Percentiles rank a stretch among this genome's conserved stretches.
phyloP scores from a whole-genome alignment of 2,797 vertebrate genomes.

The Gadopsis bispinosus region DNA sequence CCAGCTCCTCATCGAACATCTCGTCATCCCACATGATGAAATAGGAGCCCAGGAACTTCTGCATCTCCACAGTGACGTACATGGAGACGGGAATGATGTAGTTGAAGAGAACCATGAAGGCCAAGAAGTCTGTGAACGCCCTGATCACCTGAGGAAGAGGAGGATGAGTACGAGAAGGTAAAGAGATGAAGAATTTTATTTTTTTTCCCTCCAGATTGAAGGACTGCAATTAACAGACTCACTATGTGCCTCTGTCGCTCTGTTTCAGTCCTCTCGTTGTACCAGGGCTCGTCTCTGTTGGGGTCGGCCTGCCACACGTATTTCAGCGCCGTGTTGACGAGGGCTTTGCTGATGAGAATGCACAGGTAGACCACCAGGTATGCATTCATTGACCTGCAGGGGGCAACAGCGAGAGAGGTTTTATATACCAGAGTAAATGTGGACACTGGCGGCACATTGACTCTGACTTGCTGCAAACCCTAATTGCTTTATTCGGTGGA shows the following conservation, averaged over 20 bases:
- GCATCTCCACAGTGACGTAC: constrained; percentile 99
- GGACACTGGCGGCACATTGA: too few species aligned
- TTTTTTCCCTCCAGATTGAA: not conserved
- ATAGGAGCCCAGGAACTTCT: constrained; percentile 98
- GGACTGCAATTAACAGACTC: constrained; percentile 39
- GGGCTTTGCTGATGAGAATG: constrained; percentile 94
- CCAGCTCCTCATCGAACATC: constrained; percentile 93
- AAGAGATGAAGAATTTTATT: not conserved
- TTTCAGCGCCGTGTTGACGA: constrained; percentile 93
- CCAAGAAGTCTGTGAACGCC: constrained; percentile 96
- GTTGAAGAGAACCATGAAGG: constrained; percentile 99
- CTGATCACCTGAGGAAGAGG: constrained; percentile 86
- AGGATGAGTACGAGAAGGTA: not conserved
- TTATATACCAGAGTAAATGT: too few species aligned
- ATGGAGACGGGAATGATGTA: constrained; percentile 99
- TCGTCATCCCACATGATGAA: constrained; percentile 98
- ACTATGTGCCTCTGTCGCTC: constrained; percentile 92
- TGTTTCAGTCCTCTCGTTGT: constrained; percentile 90
- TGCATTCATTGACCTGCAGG: constrained; percentile 93
- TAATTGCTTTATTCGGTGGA: too few species aligned
- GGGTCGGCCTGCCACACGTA: constrained; percentile 93
- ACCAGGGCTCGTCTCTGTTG: constrained; percentile 93
- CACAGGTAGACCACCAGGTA: constrained; percentile 97
- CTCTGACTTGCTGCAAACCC: too few species aligned
- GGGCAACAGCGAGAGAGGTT: not conserved